A percentile compares a stretch with the other conserved stretches of the same genome.
phyloP scores from a whole-genome alignment of 2,797 vertebrate genomes.

The Crenichthys baileyi region DNA sequence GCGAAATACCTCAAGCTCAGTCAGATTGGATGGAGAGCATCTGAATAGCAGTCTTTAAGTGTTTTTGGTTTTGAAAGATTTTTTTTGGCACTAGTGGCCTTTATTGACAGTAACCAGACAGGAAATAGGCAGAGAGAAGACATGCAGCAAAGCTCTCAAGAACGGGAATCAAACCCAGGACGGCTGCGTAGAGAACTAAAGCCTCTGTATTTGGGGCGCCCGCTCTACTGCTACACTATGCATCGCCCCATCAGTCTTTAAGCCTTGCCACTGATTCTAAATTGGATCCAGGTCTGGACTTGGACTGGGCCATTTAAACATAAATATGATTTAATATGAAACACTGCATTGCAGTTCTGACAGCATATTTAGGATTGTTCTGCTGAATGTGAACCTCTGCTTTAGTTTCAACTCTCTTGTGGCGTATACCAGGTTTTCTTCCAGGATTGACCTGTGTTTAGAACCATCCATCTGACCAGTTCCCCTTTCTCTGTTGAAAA shows the following conservation, averaged over 20 bases:
- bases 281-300: not conserved
- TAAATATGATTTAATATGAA: not conserved
- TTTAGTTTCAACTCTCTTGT: not conserved
- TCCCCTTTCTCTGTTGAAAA: not conserved
- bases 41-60: not conserved
- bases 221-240: too few species aligned
- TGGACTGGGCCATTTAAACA: not conserved
- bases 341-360: not conserved
- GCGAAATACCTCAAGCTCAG: not conserved
- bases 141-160: too few species aligned
- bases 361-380: not conserved
- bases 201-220: too few species aligned
- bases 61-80: too few species aligned
- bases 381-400: not conserved
- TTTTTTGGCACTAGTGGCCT: too few species aligned
- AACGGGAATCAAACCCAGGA: too few species aligned
- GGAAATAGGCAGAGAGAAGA: too few species aligned
- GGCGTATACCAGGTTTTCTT: not conserved
- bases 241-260: not conserved
- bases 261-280: not conserved
- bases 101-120: too few species aligned
- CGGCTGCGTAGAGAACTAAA: too few species aligned
- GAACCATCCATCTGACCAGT: too few species aligned
- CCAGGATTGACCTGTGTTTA: not conserved
- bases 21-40: not conserved